These are phyloP conservation scores for Polymixis lichenea DNA, from an alignment of 2,888 invertebrate genomes.

Conservation along the genomic window DNA sequence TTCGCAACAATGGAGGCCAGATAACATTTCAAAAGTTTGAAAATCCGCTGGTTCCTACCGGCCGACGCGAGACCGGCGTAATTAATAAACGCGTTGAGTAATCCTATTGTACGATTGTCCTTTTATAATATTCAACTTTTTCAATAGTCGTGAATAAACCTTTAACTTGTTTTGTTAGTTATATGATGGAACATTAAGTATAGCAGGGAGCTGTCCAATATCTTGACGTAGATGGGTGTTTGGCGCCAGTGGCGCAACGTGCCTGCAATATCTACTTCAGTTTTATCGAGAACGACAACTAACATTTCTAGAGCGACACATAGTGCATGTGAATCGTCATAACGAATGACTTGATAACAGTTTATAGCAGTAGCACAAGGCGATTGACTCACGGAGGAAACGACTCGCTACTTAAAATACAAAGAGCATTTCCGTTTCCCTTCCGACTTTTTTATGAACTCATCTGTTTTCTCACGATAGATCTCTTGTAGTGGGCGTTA, in stretches of 20 bases:
- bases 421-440: constrained; percentile 86
- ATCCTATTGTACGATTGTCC: constrained; percentile 76
- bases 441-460: constrained; percentile 79
- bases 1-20: constrained; percentile 91
- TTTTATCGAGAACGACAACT: constrained; percentile 71
- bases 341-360: constrained; percentile 84
- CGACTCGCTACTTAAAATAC: constrained; percentile 84
- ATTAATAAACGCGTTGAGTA: constrained; percentile 86
- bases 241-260: constrained; percentile 66
- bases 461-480: constrained; percentile 82
- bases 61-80: constrained; percentile 77
- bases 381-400: constrained; percentile 85
- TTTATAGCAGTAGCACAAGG: constrained; percentile 77
- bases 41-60: constrained; percentile 87
- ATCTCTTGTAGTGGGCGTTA: constrained; percentile 74
- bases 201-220: constrained; percentile 47
- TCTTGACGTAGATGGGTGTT: constrained; percentile 49
- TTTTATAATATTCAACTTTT: constrained; percentile 64
- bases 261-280: constrained; percentile 62
- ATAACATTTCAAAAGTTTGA: constrained; percentile 90
- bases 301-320: constrained; percentile 71
- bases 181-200: constrained; percentile 46
- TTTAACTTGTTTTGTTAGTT: constrained; percentile 48
- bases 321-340: constrained; percentile 77
- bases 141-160: constrained; percentile 46